phyloP scores from a whole-genome alignment of 1,140 invertebrate genomes.

The Zaprionus vittiger region DNA sequence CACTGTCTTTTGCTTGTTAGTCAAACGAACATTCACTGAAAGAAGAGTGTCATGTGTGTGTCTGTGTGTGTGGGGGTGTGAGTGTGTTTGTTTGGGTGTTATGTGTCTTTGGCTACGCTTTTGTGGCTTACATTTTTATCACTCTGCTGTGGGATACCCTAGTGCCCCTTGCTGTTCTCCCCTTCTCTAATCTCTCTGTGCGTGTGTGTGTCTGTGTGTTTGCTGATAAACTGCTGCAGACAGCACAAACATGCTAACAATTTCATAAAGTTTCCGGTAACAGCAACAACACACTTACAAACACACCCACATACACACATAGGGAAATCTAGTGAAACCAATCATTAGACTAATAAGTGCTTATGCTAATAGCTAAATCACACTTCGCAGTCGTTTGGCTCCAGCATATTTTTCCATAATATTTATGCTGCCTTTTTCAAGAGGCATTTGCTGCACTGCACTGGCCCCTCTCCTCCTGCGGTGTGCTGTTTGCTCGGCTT shows the following conservation, averaged over 20 bases:
- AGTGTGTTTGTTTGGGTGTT: slow-evolving; percentile 27
- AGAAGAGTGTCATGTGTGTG: slow-evolving; percentile 27
- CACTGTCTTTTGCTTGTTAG: slow-evolving; percentile 81
- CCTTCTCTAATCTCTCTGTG: not conserved
- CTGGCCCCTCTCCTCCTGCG: slow-evolving; percentile 1
- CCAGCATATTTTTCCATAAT: slow-evolving; percentile 10
- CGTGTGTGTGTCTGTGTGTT: slow-evolving; percentile 35
- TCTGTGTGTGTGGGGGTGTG: not conserved
- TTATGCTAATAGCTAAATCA: slow-evolving; percentile 60
- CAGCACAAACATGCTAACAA: slow-evolving; percentile 70
- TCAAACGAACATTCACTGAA: slow-evolving; percentile 59
- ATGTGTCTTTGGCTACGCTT: slow-evolving; percentile 51
- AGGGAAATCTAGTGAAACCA: slow-evolving; percentile 48
- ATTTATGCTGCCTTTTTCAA: slow-evolving; percentile 6
- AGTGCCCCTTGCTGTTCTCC: slow-evolving; percentile 8
- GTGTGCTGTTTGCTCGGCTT: not conserved
- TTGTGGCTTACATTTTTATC: slow-evolving; percentile 80
- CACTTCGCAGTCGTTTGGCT: slow-evolving; percentile 28
- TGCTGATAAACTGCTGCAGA: slow-evolving; percentile 64
- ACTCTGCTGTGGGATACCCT: slow-evolving; percentile 55
- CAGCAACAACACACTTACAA: slow-evolving; percentile 31
- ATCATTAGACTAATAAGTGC: slow-evolving; percentile 60
- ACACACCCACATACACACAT: slow-evolving; percentile 20
- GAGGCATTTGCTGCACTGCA: not conserved
- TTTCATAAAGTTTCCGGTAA: slow-evolving; percentile 70